phyloP scores from a whole-genome alignment of 2,797 vertebrate species.

The Nyctibius grandis region DNA sequence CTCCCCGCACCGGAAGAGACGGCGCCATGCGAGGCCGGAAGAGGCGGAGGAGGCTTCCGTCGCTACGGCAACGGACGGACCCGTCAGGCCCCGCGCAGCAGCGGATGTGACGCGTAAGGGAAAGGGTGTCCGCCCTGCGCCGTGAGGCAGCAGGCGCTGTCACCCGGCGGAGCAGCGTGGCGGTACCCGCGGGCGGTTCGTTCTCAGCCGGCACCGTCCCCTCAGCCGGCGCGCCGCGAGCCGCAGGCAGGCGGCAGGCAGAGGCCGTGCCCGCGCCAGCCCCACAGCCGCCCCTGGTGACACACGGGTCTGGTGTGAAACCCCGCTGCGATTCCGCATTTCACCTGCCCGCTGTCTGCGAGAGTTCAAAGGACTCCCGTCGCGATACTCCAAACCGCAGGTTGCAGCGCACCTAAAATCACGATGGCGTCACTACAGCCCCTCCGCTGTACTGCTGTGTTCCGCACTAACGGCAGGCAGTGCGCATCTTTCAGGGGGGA shows the following conservation, averaged over 20 bases:
- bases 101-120: background rate
- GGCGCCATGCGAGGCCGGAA: conserved; percentile 51
- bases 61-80: background rate
- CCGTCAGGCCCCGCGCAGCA: background rate
- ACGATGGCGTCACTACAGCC: fast-evolving
- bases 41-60: background rate
- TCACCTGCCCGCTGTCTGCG: fast-evolving
- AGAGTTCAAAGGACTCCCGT: too few species aligned
- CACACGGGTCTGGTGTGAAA: too few species aligned
- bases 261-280: background rate
- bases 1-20: conserved; percentile 47
- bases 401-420: too few species aligned
- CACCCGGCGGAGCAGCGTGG: background rate
- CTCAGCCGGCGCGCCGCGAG: too few species aligned
- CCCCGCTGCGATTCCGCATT: fast-evolving
- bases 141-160: too few species aligned
- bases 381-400: fast-evolving
- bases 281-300: too few species aligned
- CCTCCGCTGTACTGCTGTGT: fast-evolving
- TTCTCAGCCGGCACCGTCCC: too few species aligned
- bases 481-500: fast-evolving
- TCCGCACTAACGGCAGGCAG: fast-evolving
- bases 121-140: fast-evolving
- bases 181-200: background rate
- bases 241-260: background rate